Base-by-base conservation (phyloP, 2,113 vertebrate genomes). In the Hydropotes inermis region DNA sequence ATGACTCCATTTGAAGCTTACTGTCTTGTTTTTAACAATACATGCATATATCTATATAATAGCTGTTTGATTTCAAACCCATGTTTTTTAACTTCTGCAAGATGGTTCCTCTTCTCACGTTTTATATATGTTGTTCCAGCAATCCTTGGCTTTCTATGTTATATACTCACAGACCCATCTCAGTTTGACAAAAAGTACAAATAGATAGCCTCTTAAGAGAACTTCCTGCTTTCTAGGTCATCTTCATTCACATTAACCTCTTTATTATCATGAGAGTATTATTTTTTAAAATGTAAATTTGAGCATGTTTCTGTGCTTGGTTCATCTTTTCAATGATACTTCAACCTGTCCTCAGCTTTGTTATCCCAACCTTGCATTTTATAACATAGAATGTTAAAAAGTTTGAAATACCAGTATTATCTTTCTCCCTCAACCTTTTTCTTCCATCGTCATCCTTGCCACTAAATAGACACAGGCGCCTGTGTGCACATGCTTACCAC, bases 371-470 rank as follows among this genome's bases (percentile, higher is more conserved):
- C 19, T 76, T 76, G 1, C 3, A 7, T 55, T 82, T 86, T 50
- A n/a, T 58, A 25, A 64, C 2, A 11, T 19, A 11, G 17, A 45
- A 12, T 12, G 33, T 50, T 25, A 60, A 78, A 58, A 27, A 10
- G 8, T 74, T 5, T 27, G 30, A 33, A 97, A 45, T 2, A 15
- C 12, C 54, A 28, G 33, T 23, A 21, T 36, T 7, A 6, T 47
- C 52, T 47, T 39, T 50, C 5, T 47, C 8, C 17, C 15, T 16
- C 16, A 39, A 25, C 0, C 36, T 67, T 64, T 64, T 27, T 7
- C 54, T 82, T 36, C 21, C 6, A 0, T 43, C 1, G 0, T 52
- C 33, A 13, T 27, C 7, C 25, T 61, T 4, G 7, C 15, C 17
- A 2, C 14, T 43, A 17, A 27, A 7, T 19, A 7, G 70, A 25